Conservation (phyloP, 64 coral and sea anemone species). For the Dendrophyllia cribrosa region DNA sequence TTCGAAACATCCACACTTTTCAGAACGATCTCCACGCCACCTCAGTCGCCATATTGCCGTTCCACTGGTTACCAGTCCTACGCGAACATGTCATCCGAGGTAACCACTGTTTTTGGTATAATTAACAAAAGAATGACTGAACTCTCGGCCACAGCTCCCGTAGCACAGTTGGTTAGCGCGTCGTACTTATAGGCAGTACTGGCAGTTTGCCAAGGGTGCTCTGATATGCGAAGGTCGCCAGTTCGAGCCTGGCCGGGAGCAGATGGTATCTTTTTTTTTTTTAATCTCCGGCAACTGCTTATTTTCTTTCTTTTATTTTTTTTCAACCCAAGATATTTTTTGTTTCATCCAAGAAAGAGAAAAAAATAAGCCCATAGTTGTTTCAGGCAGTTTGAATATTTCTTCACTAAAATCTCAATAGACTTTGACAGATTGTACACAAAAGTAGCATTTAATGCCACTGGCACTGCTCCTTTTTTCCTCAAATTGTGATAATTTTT, state of each 20-base stretch:
- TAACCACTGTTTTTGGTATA: not conserved
- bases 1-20: not conserved
- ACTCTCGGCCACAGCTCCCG: conserved; percentile 32
- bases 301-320: not conserved
- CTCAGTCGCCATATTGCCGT: conserved; percentile 11
- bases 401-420: too few relatives aligned
- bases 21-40: not conserved
- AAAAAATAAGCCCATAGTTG: too few relatives aligned
- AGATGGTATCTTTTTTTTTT: conserved; percentile 20
- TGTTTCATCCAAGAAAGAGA: too few relatives aligned
- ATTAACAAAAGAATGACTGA: not conserved
- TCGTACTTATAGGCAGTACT: conserved; percentile 81
- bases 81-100: not conserved
- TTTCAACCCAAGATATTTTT: not conserved
- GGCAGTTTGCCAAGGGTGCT: conserved; percentile 46
- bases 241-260: conserved; percentile 79
- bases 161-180: conserved; percentile 84
- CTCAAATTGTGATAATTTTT: too few relatives aligned
- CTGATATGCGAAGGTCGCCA: conserved; percentile 76
- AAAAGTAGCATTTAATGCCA: too few relatives aligned
- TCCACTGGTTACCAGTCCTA: not conserved
- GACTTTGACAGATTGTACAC: too few relatives aligned
- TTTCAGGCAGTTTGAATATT: too few relatives aligned
- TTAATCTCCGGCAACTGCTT: not conserved
- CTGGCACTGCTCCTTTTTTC: too few relatives aligned